Evolutionary conservation across 2,888 invertebrate genomes (phyloP), one percentile per base, ranked within the genome.

Genomic region (Atherix ibis): DNA sequence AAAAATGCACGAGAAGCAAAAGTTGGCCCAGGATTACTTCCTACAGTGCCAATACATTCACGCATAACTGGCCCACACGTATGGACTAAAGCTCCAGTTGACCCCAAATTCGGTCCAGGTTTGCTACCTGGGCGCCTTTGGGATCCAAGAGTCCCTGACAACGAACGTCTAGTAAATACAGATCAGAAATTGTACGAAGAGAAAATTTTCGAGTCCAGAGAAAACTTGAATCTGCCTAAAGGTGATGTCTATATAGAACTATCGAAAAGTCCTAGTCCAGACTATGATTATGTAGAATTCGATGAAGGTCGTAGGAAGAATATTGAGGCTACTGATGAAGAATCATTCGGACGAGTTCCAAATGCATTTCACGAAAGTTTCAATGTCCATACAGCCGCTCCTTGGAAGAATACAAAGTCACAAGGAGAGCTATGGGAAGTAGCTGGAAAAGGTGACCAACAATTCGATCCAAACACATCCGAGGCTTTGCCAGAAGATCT

Each of bases 181-280:
- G n/a, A n/a, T n/a, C n/a, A n/a, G n/a, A n/a, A n/a, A n/a, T n/a
- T n/a, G n/a, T 22, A 36, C 10, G 36, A 36, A 27, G 31, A 36
- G 31, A n/a, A 27, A 4, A 22, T 36, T 10, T 16, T 36, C 10
- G 33, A 28, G 4, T 30, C 36, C 10, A 37, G 36, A 31, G 39
- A 40, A 29, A 41, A 40, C 37, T 24, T 37, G n/a, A 28, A 38
- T 10, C 26, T 44, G 2, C 46, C 46, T 4, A 34, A 36, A 4
- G 41, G 40, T 15, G 46, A 46, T 35, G 37, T 46, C 16, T 34
- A 40, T 24, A 35, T 44, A 12, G 27, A 40, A 22, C n/a, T 46
- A 2, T 37, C 36, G 17, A 36, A 37, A 35, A 34, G 35, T 15
- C 34, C 36, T 8, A 16, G 26, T 18, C 27, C 22, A 16, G 39